A percentile compares a stretch with the other conserved stretches of the same genome.
Conservation (phyloP, 2,797 vertebrate genomes). For the Sandelia bainsii region DNA sequence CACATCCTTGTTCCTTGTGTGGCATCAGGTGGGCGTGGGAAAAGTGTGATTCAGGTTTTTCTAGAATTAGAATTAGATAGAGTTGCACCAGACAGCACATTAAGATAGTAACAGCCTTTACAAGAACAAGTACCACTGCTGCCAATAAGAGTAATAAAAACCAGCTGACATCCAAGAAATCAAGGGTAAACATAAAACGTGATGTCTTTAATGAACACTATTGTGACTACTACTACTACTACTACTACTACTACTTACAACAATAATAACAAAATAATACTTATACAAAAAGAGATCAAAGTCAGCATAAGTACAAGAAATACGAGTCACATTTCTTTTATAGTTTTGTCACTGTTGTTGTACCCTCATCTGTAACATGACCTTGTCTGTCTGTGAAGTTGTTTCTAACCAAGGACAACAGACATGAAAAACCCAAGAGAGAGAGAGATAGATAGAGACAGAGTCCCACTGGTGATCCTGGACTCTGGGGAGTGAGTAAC, state of each 20-base stretch:
- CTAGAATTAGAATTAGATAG: conserved; percentile 8
- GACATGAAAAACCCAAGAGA: conserved; percentile 30
- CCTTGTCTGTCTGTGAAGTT: conserved; percentile 12
- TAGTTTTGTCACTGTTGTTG: not conserved
- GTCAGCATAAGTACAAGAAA: not conserved
- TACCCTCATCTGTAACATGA: not conserved
- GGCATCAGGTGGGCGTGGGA: not conserved
- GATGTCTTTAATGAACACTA: too few relatives aligned
- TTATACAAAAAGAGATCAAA: not conserved
- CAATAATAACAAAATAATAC: too few relatives aligned
- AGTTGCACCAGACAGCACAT: not conserved
- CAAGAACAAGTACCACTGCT: not conserved
- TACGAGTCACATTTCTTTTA: not conserved
- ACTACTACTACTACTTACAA: too few relatives aligned
- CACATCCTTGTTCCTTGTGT: conserved; percentile 53
- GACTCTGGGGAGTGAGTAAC: conserved; percentile 10
- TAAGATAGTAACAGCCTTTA: not conserved
- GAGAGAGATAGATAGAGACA: conserved; percentile 41
- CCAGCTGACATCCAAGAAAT: not conserved
- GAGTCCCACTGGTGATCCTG: conserved; percentile 53
- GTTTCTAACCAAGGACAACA: conserved; percentile 29
- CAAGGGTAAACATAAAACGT: not conserved
- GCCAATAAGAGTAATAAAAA: not conserved
- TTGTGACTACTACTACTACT: not conserved
- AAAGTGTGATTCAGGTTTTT: conserved; percentile 29